A percentile compares a stretch with the other conserved stretches of the same genome.
Conservation (phyloP, 2,888 invertebrate species). For the Branchinecta sandiegonensis region DNA sequence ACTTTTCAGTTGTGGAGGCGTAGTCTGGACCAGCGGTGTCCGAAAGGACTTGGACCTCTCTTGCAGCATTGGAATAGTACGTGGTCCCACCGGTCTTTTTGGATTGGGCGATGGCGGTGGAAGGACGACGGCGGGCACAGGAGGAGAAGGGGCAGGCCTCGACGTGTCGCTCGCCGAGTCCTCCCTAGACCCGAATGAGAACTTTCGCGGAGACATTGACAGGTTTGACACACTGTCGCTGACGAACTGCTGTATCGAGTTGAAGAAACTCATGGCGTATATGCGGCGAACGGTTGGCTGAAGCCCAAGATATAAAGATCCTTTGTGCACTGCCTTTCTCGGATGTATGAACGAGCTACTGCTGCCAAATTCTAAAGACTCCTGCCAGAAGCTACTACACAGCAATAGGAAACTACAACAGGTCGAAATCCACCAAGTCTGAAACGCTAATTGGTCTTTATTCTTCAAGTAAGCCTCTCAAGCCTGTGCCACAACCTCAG, state of each 20-base stretch:
- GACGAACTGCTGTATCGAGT: slow-evolving; percentile 68
- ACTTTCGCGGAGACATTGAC: slow-evolving; percentile 57
- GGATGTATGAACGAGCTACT: too few species aligned
- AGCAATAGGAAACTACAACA: too few species aligned
- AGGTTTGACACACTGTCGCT: slow-evolving; percentile 70
- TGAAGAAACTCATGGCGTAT: slow-evolving; percentile 61
- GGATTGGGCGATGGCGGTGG: neutral
- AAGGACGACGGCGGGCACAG: slow-evolving; percentile 28
- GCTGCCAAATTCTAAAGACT: too few species aligned
- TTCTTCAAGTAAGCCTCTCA: too few species aligned
- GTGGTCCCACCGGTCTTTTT: slow-evolving; percentile 28
- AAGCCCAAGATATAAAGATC: too few species aligned
- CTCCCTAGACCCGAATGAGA: slow-evolving; percentile 52
- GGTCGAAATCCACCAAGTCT: too few species aligned
- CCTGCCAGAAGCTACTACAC: too few species aligned
- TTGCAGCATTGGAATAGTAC: slow-evolving; percentile 27
- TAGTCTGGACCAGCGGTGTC: neutral
- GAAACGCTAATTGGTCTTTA: too few species aligned
- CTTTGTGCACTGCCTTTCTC: too few species aligned
- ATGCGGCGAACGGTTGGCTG: too few species aligned
- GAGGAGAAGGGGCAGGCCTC: slow-evolving; percentile 29
- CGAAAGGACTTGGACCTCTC: slow-evolving; percentile 23
- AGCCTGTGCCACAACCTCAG: too few species aligned
- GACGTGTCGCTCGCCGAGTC: slow-evolving; percentile 34
- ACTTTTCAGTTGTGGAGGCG: neutral